These are phyloP conservation scores for Dipodomys ordii DNA, from an alignment of 2,113 vertebrate genomes.

Conservation along the genomic window DNA sequence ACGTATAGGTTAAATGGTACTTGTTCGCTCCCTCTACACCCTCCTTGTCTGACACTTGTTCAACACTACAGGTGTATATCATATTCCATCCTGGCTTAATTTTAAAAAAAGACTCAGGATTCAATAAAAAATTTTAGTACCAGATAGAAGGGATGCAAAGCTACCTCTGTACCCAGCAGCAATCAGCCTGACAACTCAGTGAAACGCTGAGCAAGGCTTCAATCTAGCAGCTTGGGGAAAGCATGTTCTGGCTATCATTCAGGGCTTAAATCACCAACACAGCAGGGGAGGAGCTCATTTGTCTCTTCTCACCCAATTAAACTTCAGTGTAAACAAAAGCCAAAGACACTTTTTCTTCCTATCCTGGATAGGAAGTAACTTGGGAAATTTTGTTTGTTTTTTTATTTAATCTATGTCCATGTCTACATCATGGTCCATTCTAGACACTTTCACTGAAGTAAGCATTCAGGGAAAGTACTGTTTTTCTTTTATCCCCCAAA, in stretches of 20 bases:
- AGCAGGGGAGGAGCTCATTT: neutral
- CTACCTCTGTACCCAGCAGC: neutral
- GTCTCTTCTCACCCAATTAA: slow-evolving; percentile 34
- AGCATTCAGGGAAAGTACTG: slow-evolving; percentile 31
- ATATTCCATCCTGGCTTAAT: neutral
- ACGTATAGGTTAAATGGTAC: neutral
- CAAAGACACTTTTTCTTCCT: slow-evolving; percentile 36
- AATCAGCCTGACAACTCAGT: neutral
- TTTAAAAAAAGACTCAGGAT: neutral
- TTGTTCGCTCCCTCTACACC: neutral
- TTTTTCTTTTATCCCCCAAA: slow-evolving; percentile 45
- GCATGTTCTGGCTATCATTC: neutral
- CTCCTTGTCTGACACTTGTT: neutral
- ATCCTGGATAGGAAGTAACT: slow-evolving; percentile 7
- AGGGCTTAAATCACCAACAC: slow-evolving; percentile 27
- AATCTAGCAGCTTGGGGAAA: slow-evolving; percentile 40
- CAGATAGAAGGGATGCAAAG: slow-evolving; percentile 24
- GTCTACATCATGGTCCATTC: slow-evolving; percentile 44
- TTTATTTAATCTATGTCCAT: too few relatives aligned
- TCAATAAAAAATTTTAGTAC: slow-evolving; percentile 18
- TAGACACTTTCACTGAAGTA: slow-evolving; percentile 35
- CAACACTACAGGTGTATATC: neutral
- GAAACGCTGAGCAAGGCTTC: slow-evolving; percentile 43
- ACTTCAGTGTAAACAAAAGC: slow-evolving; percentile 1
- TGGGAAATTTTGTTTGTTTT: neutral